Base-by-base conservation (phyloP, 2,797 vertebrate genomes). In the Parauchenoglanis punctatus region DNA sequence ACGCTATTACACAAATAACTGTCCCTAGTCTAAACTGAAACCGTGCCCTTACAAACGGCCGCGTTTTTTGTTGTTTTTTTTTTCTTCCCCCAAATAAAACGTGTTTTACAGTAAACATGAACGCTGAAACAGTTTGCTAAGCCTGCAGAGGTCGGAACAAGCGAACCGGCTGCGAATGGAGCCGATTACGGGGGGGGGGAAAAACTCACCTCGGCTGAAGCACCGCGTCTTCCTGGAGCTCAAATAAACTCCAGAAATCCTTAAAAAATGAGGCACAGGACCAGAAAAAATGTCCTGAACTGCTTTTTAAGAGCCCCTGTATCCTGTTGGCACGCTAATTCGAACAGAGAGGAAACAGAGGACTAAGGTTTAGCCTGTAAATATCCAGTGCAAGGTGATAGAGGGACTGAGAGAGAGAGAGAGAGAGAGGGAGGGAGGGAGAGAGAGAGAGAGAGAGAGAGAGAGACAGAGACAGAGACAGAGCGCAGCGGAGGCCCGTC, bases 401-500 rank as follows among this genome's bases (percentile, higher is more conserved):
- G 40, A 40, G 40, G 40, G 40, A 40, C 40, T 40, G 94, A 15
- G 46, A 54, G 63, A 54, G 94, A 93, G 90, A 93, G 93, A 93
- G 46, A 25, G 23, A 25, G 46, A 31, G 81, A 23, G 94, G 94
- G 91, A 92, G 93, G 31, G 31, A 93, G 49, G 7, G 94, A 4
- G 46, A 54, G 93, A 93, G 46, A 25, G 23, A 25, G 93, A 93
- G 46, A 25, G 23, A 25, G 28, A 54, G 54, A 12, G 46, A 70
- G 56, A 61, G 67, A 31, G n/a, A n/a, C n/a, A n/a, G n/a, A 54
- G 54, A 12, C 63, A 70, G 56, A 61, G 67, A 31, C 93, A 94
- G 90, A 92, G 93, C 93, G 94, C 94, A 94, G 90, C 88, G 23
- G 85, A 92, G 91, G 92, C 88, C 88, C 91, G 89, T 89, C 94